Base-by-base conservation (phyloP, 2,113 vertebrate genomes). In the Aix galericulata region DNA sequence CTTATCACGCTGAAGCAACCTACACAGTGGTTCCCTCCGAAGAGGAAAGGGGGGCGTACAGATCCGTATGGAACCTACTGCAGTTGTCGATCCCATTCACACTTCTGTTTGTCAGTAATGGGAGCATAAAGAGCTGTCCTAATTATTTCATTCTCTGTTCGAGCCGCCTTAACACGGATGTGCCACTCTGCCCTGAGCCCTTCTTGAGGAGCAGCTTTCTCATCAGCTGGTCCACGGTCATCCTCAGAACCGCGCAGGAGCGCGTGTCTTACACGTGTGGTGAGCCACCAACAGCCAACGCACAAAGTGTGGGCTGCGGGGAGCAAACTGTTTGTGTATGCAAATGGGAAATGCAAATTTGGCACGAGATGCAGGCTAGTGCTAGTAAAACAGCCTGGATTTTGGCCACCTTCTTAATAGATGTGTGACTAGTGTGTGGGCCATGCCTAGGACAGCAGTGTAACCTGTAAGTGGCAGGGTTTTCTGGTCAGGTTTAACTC, bases 241-340 rank as follows among this genome's bases (percentile, higher is more conserved):
- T 89, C 63, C 26, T 80, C 59, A 69, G n/a, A 53, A 64, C 0
- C 0, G 29, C 4, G 3, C 42, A 68, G 23, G 55, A 90, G 38
- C 64, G 38, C 60, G 42, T 60, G 27, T 27, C 86, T 80, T 53
- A 1, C 2, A 20, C 36, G 76, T 68, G 53, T 36, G 80, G 8
- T 52, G 21, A 76, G 40, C 25, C 29, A 53, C 73, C 40, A 55
- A 68, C 31, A 77, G 67, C 56, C 40, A 62, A 76, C 0, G 1
- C 20, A 59, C 27, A 2, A 58, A 53, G 17, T 53, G 42, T 25
- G 0, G 1, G 3, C 16, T 27, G 15, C 16, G 31, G 26, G n/a
- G 36, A 23, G 23, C 44, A 40, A 74, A 40, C 55, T 38, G 29
- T 16, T 48, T 42, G 32, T 29, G 48, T 40, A 4, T 29, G 18